A percentile compares a stretch with the other conserved stretches of the same genome.
Evolutionary conservation across 2,888 invertebrate species (phyloP).

Genomic region (Auanema sp.): DNA sequence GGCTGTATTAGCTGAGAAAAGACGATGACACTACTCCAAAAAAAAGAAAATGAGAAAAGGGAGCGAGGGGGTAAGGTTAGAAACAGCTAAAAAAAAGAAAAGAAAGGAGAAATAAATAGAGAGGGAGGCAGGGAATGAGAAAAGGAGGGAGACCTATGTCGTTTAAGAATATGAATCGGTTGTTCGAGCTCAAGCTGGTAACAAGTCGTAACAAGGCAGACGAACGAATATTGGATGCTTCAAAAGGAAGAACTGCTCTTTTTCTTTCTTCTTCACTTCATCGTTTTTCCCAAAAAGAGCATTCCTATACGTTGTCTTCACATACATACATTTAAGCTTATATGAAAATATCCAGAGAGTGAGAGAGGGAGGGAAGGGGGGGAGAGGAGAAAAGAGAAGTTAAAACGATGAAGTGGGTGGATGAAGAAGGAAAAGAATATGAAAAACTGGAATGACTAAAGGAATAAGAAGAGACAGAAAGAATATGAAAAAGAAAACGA

Average conservation of each 20-base stretch:
- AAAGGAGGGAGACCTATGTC: slow-evolving; percentile 12
- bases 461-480: neutral
- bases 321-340: no score
- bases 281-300: no score
- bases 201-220: no score
- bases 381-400: neutral
- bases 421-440: slow-evolving; percentile 1
- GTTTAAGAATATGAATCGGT: no score
- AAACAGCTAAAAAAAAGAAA: slow-evolving; percentile 1
- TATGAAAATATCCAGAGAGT: no score
- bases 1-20: slow-evolving; percentile 8
- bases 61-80: slow-evolving; percentile 20
- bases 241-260: no score
- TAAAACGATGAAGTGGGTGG: neutral
- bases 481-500: slow-evolving; percentile 1
- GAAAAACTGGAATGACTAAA: neutral
- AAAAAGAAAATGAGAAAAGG: slow-evolving; percentile 3
- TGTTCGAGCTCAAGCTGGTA: no score
- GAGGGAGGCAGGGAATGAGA: slow-evolving; percentile 6
- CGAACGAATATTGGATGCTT: no score
- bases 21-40: neutral
- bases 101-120: neutral
- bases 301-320: no score
- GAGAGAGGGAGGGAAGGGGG: slow-evolving; percentile 1
- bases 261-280: no score